These are phyloP conservation scores for Aplocera efformata DNA, from an alignment of 2,888 invertebrate species.

Conservation along the genomic window DNA sequence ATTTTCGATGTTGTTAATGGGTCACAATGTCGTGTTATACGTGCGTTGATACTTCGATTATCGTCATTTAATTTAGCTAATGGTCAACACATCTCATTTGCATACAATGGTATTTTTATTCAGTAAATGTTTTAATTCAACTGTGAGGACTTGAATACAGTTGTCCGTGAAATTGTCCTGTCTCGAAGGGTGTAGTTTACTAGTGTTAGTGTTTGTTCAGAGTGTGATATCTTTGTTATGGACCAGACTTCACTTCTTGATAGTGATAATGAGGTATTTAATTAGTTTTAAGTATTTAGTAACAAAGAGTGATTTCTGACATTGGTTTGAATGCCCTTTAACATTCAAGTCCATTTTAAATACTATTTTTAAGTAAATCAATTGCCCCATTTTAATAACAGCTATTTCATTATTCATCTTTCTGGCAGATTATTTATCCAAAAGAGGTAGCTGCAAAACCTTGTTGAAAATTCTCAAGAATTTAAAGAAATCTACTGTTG, in stretches of 20 bases:
- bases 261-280: conserved; percentile 57
- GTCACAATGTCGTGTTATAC: conserved; percentile 48
- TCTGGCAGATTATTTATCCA: no score
- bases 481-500: no score
- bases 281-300: conserved; percentile 8
- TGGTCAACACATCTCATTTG: conserved; percentile 63
- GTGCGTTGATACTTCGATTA: conserved; percentile 46
- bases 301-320: conserved; percentile 6
- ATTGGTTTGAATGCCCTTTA: conserved; percentile 2
- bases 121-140: conserved; percentile 40
- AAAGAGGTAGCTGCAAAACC: no score
- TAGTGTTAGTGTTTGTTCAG: conserved; percentile 8
- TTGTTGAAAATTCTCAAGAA: no score
- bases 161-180: conserved; percentile 26
- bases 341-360: background rate
- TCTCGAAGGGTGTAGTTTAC: conserved; percentile 27
- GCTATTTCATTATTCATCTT: no score
- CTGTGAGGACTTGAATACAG: conserved; percentile 34
- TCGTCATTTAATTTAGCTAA: conserved; percentile 51
- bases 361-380: no score
- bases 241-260: conserved; percentile 54
- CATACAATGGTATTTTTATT: conserved; percentile 65
- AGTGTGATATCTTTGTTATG: conserved; percentile 40
- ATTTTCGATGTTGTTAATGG: conserved; percentile 42
- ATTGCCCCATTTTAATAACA: no score